Evolutionary conservation across 2,888 invertebrate genomes (phyloP), one percentile per base, ranked within the genome.

Genomic region (Notodonta ziczac): DNA sequence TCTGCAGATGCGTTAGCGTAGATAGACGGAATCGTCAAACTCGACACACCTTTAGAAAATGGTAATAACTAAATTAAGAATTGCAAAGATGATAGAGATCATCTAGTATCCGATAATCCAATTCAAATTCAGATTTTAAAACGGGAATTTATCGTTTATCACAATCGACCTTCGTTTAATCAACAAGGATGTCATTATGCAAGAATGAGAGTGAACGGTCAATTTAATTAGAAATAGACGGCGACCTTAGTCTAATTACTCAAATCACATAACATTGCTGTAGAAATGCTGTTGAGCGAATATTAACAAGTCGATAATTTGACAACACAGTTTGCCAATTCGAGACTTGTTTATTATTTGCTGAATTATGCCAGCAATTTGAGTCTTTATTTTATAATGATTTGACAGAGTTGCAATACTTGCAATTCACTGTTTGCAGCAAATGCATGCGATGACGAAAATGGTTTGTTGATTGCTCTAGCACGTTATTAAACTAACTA

Each of bases 121-220:
- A 24, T 24, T 24, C 1, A 24, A 24, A 2, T 24, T 24, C 1
- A 24, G 24, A 24, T 24, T 24, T 24, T 24, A 24, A 24, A 24
- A 24, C 24, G 24, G 24, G 24, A 24, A 24, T 2, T 24, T 24
- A 24, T 2, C 24, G 24, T 24, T 24, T 24, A 24, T 24, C 35
- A 42, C 55, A 14, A 42, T 40, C 40, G 14, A 55, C 55, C 56
- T 44, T 44, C 12, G 44, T 12, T 55, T 16, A 40, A 60, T 60
- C 32, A 51, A 80, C 77, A 77, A 82, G 81, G 82, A 84, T 84
- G 76, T 80, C 70, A 82, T 85, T 83, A 85, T 81, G 77, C 80
- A 79, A 81, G 71, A 75, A 76, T 79, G 65, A 65, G 65, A 78
- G 80, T 80, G 84, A 83, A 78, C 70, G 79, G 76, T 66, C 56